Evolutionary conservation across 1,140 invertebrate species (phyloP), one percentile per base, ranked within the genome.

Genomic region (Anagrus nilaparvatae): DNA sequence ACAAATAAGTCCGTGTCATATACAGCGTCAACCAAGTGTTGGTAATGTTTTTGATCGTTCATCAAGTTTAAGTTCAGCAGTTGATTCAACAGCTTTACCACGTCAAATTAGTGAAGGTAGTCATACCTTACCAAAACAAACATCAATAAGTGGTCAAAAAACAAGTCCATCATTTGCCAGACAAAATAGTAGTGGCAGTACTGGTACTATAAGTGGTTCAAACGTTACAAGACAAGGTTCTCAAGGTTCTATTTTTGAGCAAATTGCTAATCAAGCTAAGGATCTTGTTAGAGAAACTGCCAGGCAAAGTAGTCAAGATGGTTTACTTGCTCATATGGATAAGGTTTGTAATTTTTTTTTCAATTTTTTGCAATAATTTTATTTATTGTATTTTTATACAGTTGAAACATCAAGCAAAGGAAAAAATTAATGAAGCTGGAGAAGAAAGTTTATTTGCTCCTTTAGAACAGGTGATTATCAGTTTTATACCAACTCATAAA

Each of bases 301-400:
- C 0, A 72, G 87, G 6, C 87, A 92, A 60, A 84, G 84, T 54
- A 89, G 86, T 54, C 87, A 92, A 60, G 87, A 92, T 56, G 86
- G 86, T 13, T 51, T 92, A 2, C 63, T 92, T n/a, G 85, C 87
- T 9, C 87, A 90, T 42, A 85, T 92, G 74, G 87, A 91, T 51
- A 90, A 91, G 74, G 84, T 87, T 48, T 42, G 24, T 39, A 36
- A 33, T 36, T 9, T 44, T 23, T 48, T 25, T 28, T 41, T 47
- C 40, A 12, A 31, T 38, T 50, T 19, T 48, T 25, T 35, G 14
- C 20, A 28, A 35, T 29, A 43, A 37, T 25, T 25, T 7, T 12
- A 25, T 25, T 25, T n/a, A 25, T 44, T 37, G 16, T 48, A 40
- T 39, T 40, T 10, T 45, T 46, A 41, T 14, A 36, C 43, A 76